Evolutionary conservation across 2,888 invertebrate species (phyloP), one percentile per base, ranked within the genome.

Genomic region (Drosophila merina): DNA sequence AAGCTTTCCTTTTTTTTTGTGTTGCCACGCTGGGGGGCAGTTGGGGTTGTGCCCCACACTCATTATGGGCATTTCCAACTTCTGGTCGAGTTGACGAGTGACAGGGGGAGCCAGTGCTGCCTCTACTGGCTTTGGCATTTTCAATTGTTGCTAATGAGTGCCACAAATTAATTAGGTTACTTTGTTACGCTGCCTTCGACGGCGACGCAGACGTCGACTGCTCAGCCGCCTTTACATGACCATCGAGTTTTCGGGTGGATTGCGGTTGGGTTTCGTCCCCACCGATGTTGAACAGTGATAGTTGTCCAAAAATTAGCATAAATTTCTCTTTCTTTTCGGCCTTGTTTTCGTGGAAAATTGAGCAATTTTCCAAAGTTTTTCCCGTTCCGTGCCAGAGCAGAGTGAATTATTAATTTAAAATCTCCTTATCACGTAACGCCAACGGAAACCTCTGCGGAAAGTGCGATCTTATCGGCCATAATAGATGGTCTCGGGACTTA

Each of bases 161-260:
- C 84, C 87, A 86, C 84, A 88, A 88, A 88, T 84, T 84, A 84
- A 84, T 84, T 84, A 84, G 87, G 87, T 84, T 84, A 88, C 81
- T 84, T 84, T 81, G 88, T 78, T 78, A 78, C 75, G 87, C 88
- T 80, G 80, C 73, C 83, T 72, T 56, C 69, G n/a, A n/a, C n/a
- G n/a, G n/a, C n/a, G n/a, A n/a, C n/a, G n/a, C n/a, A n/a, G 47
- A 38, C 59, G 28, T 40, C 48, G 38, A 10, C 51, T 28, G 20
- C 44, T 26, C 20, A 26, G 45, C 45, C 45, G 48, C 38, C 57
- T 26, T 76, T 76, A 58, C 57, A 52, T 52, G 73, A 52, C 56
- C 57, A 56, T 52, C 56, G 47, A 28, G 54, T 31, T 36, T 49
- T 55, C 38, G 55, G 48, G 45, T 25, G 48, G 49, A 50, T 36